Conservation (phyloP, 2,888 invertebrate species). For the Nudaria mundana region DNA sequence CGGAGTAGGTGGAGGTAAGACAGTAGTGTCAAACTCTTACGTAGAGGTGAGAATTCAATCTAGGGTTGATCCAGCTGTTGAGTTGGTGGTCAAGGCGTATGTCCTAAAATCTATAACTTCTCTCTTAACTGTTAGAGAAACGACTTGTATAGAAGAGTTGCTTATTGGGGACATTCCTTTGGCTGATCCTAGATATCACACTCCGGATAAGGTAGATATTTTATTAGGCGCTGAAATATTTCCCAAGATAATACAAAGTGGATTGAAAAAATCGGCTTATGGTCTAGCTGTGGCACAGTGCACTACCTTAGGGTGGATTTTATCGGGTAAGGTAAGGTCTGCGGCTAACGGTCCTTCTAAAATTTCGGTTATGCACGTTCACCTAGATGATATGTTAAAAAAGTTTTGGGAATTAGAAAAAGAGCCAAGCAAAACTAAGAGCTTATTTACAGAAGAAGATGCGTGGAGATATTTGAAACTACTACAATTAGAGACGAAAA, state of each 20-base stretch:
- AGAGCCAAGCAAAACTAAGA: background rate
- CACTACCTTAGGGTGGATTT: too few relatives aligned
- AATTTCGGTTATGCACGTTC: background rate
- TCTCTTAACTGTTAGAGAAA: too few relatives aligned
- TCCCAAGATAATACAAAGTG: background rate
- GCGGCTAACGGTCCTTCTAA: too few relatives aligned
- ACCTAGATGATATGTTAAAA: background rate
- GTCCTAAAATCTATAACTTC: conserved; percentile 4
- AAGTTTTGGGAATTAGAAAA: background rate
- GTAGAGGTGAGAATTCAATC: background rate
- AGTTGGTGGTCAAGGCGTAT: background rate
- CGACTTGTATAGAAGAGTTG: too few relatives aligned
- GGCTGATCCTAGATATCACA: background rate
- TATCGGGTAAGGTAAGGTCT: too few relatives aligned
- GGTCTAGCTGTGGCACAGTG: too few relatives aligned
- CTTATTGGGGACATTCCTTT: background rate
- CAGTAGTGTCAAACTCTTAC: background rate
- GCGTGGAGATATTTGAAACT: background rate
- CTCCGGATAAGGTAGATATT: too few relatives aligned
- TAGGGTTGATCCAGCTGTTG: background rate
- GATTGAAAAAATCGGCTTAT: too few relatives aligned
- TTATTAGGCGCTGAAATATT: too few relatives aligned
- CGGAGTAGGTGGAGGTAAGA: background rate
- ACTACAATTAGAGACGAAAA: background rate
- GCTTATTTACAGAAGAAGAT: background rate